Evolutionary conservation across 2,113 vertebrate species (phyloP).

Genomic region (Cynocephalus volans): DNA sequence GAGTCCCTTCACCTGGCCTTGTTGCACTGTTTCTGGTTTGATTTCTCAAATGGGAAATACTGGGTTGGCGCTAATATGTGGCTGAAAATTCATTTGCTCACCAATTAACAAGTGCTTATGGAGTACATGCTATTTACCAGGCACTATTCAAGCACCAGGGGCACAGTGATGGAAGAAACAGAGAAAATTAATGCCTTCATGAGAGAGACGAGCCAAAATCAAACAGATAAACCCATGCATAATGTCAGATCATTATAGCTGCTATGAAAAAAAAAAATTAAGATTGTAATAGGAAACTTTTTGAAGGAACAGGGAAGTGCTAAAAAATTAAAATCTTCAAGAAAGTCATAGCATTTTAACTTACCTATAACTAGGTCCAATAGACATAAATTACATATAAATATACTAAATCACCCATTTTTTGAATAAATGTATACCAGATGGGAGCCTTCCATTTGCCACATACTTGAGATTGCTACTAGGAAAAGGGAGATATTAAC

Average conservation of each 20-base stretch:
- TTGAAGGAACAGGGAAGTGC: slow-evolving; percentile 36
- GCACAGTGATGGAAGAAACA: background rate
- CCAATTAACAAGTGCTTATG: background rate
- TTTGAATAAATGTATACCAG: background rate
- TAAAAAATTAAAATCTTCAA: slow-evolving; percentile 26
- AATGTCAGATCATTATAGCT: background rate
- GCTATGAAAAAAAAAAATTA: background rate
- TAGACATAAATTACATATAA: background rate
- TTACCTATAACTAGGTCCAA: background rate
- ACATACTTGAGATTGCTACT: background rate
- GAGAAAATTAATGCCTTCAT: background rate
- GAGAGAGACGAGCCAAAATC: background rate
- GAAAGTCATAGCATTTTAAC: background rate
- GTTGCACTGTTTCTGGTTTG: background rate
- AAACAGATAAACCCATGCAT: background rate
- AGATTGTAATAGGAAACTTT: background rate
- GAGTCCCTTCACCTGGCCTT: too few relatives aligned
- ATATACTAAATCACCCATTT: background rate
- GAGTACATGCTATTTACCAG: background rate
- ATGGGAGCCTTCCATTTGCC: background rate
- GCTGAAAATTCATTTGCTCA: background rate
- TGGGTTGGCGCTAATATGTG: background rate
- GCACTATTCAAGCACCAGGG: background rate
- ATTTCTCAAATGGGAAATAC: background rate
- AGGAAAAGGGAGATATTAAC: background rate